A percentile compares a stretch with the other conserved stretches of the same genome.
Conservation (phyloP, 2,888 invertebrate genomes). For the Tryphoninae sp. region DNA sequence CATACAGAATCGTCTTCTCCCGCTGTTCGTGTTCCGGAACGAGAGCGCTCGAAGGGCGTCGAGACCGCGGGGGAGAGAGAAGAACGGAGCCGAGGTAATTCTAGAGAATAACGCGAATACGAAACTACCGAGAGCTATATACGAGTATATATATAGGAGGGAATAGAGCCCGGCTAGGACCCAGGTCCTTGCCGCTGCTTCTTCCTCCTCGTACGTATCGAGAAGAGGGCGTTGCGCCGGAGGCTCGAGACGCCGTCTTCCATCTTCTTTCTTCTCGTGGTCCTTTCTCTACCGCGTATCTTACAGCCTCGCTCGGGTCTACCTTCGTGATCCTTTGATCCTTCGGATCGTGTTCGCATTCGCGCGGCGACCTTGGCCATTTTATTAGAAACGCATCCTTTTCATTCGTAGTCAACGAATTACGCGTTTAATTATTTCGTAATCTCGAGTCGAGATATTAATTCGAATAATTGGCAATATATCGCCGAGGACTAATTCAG, state of each 20-base stretch:
- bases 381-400: background rate
- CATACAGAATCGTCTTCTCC: conserved; percentile 10
- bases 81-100: conserved; percentile 28
- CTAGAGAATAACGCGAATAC: conserved; percentile 42
- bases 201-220: background rate
- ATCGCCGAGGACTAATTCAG: conserved; percentile 42
- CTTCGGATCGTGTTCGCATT: background rate
- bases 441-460: conserved; percentile 10
- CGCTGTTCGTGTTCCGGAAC: conserved; percentile 1
- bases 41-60: conserved; percentile 15
- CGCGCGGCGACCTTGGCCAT: background rate
- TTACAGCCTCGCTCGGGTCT: background rate
- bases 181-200: background rate
- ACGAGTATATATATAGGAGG: background rate
- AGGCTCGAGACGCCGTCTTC: conserved; percentile 29
- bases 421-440: background rate
- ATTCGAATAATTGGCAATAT: conserved; percentile 2
- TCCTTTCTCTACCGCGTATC: conserved; percentile 1
- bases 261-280: background rate
- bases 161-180: background rate
- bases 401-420: background rate
- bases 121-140: conserved; percentile 9
- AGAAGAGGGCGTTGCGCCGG: conserved; percentile 17
- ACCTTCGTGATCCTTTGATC: conserved; percentile 34
- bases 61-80: conserved; percentile 1